Evolutionary conservation across 2,797 vertebrate genomes (phyloP), one percentile per base, ranked within the genome.

Genomic region (Fratercula arctica): DNA sequence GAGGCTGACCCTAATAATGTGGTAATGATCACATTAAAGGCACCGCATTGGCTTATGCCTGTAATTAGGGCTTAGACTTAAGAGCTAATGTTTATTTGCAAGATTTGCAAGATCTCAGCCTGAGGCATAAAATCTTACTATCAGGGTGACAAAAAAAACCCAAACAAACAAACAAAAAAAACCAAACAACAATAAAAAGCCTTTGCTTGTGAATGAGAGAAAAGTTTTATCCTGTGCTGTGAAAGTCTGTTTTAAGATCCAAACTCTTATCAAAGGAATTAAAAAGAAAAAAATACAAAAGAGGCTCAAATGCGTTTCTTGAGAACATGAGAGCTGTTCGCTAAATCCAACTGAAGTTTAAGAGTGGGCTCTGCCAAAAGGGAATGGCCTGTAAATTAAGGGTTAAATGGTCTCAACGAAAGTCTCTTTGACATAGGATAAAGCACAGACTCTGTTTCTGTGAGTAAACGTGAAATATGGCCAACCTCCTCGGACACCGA

Each of bases 111-210:
- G 43, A 70, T 63, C 37, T 88, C 21, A 43, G 56, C 74, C 74
- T 20, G 24, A 77, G 69, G 10, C 54, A 17, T 16, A 23, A 67
- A 87, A 51, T n/a, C 56, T 67, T 56, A 12, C 21, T 3, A 1
- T 61, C 20, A 5, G 0, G 0, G 46, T 33, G 7, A 77, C 5
- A 16, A 60, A 75, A 78, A 17, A 17, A 5, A 4, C 9, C 9
- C 25, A 26, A 11, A n/a, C n/a, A n/a, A n/a, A n/a, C n/a, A n/a
- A n/a, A n/a, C n/a, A n/a, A n/a, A n/a, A n/a, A n/a, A n/a, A n/a
- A n/a, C n/a, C n/a, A n/a, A n/a, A n/a, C n/a, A n/a, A n/a, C 60
- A 29, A 14, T 26, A 41, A 63, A 50, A 56, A 66, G 2, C 29
- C 50, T 54, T 57, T 59, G 20, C 26, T 69, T 76, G 31, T 8